These are phyloP conservation scores for Rhadinocentrus ornatus DNA, from an alignment of 2,797 vertebrate genomes.

Conservation along the genomic window DNA sequence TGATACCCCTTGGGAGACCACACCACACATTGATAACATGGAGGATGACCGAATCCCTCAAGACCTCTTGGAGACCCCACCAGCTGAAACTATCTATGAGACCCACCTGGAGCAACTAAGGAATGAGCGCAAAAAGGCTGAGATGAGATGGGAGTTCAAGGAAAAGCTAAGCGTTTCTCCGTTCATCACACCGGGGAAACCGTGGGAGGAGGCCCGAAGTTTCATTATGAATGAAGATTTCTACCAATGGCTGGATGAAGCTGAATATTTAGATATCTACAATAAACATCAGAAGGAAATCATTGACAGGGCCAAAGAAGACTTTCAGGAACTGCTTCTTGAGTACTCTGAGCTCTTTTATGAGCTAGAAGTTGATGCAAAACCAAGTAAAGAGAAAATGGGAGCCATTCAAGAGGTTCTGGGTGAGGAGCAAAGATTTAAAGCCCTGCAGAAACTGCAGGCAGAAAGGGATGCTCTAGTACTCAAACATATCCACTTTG, in stretches of 20 bases:
- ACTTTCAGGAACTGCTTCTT: slow-evolving; percentile 95
- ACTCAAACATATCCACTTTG: slow-evolving; percentile 98
- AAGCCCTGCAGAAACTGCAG: slow-evolving; percentile 95
- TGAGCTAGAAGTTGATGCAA: slow-evolving; percentile 96
- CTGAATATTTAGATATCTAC: slow-evolving; percentile 93
- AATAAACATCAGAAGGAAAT: slow-evolving; percentile 95
- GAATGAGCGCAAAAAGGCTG: slow-evolving; percentile 88
- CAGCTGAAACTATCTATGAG: slow-evolving; percentile 87
- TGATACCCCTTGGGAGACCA: slow-evolving; percentile 95
- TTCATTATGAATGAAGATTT: slow-evolving; percentile 98
- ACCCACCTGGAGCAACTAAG: slow-evolving; percentile 90
- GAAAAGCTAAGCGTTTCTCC: slow-evolving; percentile 90
- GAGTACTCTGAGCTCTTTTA: slow-evolving; percentile 99
- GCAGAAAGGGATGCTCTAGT: slow-evolving; percentile 95
- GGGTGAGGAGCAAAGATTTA: slow-evolving; percentile 95
- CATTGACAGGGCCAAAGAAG: slow-evolving; percentile 95
- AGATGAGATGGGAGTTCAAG: slow-evolving; percentile 92
- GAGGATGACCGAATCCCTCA: slow-evolving; percentile 93
- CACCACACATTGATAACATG: slow-evolving; percentile 89
- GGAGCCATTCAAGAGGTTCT: slow-evolving; percentile 95
- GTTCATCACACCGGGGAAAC: slow-evolving; percentile 95
- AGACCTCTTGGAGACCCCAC: slow-evolving; percentile 90
- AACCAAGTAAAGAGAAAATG: slow-evolving; percentile 99
- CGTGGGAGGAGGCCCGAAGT: slow-evolving; percentile 97
- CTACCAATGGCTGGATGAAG: slow-evolving; percentile 94